phyloP scores from a whole-genome alignment of 2,113 vertebrate species.

The Cebidichthys violaceus region DNA sequence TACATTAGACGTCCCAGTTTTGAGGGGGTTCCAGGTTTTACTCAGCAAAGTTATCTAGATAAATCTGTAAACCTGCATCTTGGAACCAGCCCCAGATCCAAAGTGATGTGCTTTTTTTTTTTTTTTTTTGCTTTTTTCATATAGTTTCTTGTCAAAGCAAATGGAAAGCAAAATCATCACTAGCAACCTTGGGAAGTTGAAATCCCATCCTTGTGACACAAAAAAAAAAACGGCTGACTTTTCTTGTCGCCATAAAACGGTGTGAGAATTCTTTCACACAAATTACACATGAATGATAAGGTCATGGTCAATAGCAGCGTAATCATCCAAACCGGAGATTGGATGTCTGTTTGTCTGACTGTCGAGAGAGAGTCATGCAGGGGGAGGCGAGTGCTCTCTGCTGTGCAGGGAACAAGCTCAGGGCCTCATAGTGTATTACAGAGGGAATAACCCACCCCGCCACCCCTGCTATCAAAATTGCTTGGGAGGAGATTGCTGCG shows the following conservation, averaged over 20 bases:
- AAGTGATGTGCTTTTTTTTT: neutral
- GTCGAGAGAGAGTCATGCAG: conserved; percentile 70
- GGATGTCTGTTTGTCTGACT: conserved; percentile 73
- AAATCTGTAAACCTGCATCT: conserved; percentile 21
- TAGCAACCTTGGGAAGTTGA: conserved; percentile 2
- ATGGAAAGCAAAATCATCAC: conserved; percentile 38
- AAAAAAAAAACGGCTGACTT: conserved; percentile 21
- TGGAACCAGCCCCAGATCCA: neutral
- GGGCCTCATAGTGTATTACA: conserved; percentile 69
- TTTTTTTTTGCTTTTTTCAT: neutral
- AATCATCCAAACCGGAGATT: conserved; percentile 76
- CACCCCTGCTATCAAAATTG: conserved; percentile 78
- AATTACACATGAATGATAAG: conserved; percentile 68
- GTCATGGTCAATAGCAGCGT: conserved; percentile 69
- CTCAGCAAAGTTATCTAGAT: conserved; percentile 21
- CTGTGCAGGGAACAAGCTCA: conserved; percentile 74
- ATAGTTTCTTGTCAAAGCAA: conserved; percentile 24
- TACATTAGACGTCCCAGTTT: neutral
- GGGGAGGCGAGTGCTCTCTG: conserved; percentile 58
- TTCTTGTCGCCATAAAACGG: conserved; percentile 23
- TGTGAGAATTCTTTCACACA: conserved; percentile 46
- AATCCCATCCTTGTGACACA: conserved; percentile 23
- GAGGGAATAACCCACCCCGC: conserved; percentile 72
- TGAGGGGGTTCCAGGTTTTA: neutral
- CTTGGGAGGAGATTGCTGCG: conserved; percentile 77